phyloP scores from a whole-genome alignment of 2,797 vertebrate genomes.

The Pipistrellus nathusii region DNA sequence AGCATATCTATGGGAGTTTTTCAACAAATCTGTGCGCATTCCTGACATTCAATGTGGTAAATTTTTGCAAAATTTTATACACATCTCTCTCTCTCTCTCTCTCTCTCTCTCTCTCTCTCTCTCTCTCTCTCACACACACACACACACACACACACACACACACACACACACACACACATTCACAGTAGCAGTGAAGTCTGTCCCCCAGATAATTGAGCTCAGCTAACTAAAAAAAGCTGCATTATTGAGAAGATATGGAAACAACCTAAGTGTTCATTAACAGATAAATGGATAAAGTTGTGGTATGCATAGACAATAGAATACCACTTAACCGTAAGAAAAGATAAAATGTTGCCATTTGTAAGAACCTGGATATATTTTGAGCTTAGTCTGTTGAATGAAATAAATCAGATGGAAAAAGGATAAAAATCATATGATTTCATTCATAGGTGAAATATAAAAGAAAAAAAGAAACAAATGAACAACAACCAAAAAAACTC shows the following conservation, averaged over 20 bases:
- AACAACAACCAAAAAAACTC: not conserved
- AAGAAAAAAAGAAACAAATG: not conserved
- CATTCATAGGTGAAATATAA: not conserved
- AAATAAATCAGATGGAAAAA: not conserved
- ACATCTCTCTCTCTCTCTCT: not conserved
- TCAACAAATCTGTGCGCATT: not conserved
- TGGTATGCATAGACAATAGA: not conserved
- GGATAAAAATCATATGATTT: not conserved
- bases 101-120: no score
- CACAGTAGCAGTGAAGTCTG: not conserved
- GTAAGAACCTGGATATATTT: not conserved
- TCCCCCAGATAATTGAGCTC: constrained; percentile 9
- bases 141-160: not conserved
- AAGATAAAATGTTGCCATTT: not conserved
- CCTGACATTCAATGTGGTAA: not conserved
- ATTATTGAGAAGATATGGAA: not conserved
- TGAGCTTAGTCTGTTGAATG: not conserved
- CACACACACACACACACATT: not conserved
- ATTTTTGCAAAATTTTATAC: constrained; percentile 19
- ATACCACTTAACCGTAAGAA: not conserved
- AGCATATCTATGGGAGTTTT: not conserved
- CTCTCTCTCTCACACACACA: not conserved
- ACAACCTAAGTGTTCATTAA: not conserved
- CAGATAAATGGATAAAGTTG: not conserved
- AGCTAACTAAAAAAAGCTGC: not conserved